Conservation (phyloP, 2,113 vertebrate genomes). For the Hyla sarda region DNA sequence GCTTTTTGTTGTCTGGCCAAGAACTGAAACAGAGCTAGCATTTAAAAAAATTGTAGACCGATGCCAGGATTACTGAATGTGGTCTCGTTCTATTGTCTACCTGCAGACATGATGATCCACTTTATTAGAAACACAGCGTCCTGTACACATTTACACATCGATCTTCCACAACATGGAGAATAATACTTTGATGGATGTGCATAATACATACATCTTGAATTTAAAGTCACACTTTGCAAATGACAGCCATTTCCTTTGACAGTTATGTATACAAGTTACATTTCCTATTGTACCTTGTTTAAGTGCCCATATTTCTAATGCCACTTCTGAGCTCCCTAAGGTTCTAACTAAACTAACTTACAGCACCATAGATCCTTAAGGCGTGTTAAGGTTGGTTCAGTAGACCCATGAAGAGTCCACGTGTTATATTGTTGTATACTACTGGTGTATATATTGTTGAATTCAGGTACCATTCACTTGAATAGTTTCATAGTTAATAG, state of each 20-base stretch:
- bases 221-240: background rate
- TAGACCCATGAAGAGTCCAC: background rate
- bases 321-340: background rate
- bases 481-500: no score
- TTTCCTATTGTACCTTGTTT: no score
- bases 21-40: background rate
- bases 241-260: background rate
- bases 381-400: background rate
- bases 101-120: background rate
- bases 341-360: background rate
- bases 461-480: no score
- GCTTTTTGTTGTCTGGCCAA: conserved; percentile 7
- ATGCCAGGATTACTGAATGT: conserved; percentile 23
- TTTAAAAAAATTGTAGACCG: background rate
- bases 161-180: background rate
- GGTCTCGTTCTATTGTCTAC: background rate
- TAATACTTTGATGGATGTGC: background rate
- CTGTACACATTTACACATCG: background rate
- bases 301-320: background rate
- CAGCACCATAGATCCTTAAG: background rate
- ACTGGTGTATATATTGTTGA: no score
- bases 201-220: background rate
- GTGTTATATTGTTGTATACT: no score
- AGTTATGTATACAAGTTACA: background rate
- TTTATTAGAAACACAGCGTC: background rate